Percentiles rank a stretch among this genome's conserved stretches.
Conservation (phyloP, 2,113 vertebrate species). For the Hippocampus zosterae region DNA sequence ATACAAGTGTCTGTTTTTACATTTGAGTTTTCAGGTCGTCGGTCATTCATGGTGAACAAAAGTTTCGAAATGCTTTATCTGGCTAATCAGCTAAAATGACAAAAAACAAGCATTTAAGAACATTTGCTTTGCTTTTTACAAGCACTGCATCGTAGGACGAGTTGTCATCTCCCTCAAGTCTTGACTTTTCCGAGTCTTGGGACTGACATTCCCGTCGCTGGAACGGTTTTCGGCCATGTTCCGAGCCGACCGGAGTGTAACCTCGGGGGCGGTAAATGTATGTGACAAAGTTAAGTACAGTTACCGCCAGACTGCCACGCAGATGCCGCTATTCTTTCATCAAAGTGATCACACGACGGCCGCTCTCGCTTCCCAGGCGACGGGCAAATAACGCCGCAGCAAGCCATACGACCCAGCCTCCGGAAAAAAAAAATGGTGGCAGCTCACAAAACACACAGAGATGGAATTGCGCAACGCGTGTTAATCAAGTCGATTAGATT, state of each 20-base stretch:
- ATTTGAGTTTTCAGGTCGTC: too few species aligned
- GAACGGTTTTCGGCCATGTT: not conserved
- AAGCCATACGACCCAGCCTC: not conserved
- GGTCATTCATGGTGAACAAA: too few species aligned
- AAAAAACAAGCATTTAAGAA: too few species aligned
- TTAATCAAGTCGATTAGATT: constrained; percentile 54
- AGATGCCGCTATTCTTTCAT: constrained; percentile 26
- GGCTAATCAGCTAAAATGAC: too few species aligned
- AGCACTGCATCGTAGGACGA: too few species aligned
- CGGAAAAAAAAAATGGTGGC: constrained; percentile 6
- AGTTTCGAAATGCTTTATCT: too few species aligned
- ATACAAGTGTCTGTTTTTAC: too few species aligned
- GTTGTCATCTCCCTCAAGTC: too few species aligned
- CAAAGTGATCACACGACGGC: constrained; percentile 16
- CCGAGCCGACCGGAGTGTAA: not conserved
- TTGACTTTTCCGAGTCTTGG: not conserved
- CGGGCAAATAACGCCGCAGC: constrained; percentile 16
- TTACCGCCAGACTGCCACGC: constrained; percentile 17
- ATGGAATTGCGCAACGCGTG: constrained; percentile 38
- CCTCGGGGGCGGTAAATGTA: not conserved
- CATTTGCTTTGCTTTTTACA: too few species aligned
- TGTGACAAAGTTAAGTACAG: constrained; percentile 16
- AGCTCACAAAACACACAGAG: constrained; percentile 23
- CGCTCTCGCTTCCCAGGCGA: constrained; percentile 35
- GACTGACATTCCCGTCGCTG: not conserved